Evolutionary conservation across 2,888 invertebrate species (phyloP), one percentile per base, ranked within the genome.

Genomic region (Philaethria dido): DNA sequence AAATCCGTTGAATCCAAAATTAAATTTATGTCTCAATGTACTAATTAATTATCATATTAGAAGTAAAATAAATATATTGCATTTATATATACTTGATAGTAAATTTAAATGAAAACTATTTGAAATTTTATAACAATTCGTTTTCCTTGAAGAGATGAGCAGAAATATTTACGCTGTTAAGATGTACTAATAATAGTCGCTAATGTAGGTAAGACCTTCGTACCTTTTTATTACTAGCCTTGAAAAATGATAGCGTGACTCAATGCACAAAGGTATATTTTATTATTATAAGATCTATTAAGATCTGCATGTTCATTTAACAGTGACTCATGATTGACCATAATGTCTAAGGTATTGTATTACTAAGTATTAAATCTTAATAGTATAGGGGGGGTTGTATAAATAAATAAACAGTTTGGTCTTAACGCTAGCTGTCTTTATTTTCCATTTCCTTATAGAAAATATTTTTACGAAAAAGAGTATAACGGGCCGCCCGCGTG

Each of bases 381-480:
- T 18, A 16, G 18, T 20, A 22, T 8, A 55, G 8, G 45, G 20
- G 3, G 20, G 63, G 63, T 42, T 48, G 14, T 50, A 20, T 25
- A 64, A 74, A 72, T 81, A 80, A 84, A 82, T 80, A 86, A 79
- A 80, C 80, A 76, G 57, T 73, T 74, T 89, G 85, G 88, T 87
- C 92, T 93, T 93, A 93, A 89, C 77, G 86, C 92, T 92, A 92
- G 92, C 87, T 93, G 93, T 93, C 93, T 93, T 93, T 93, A 93
- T 93, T 93, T 93, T 90, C 91, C 89, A 91, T 91, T 91, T 91
- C 90, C 92, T 90, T 92, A 90, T 83, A 91, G 92, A 93, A 93
- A 92, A 92, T 90, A 91, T 84, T 82, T 87, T 92, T 88, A 84
- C 85, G 83, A 84, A 84, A 87, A 88, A 88, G 87, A 88, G 86